A percentile compares a stretch with the other conserved stretches of the same genome.
These are phyloP conservation scores for Timandra comae DNA, from an alignment of 2,888 invertebrate genomes.

Conservation along the genomic window DNA sequence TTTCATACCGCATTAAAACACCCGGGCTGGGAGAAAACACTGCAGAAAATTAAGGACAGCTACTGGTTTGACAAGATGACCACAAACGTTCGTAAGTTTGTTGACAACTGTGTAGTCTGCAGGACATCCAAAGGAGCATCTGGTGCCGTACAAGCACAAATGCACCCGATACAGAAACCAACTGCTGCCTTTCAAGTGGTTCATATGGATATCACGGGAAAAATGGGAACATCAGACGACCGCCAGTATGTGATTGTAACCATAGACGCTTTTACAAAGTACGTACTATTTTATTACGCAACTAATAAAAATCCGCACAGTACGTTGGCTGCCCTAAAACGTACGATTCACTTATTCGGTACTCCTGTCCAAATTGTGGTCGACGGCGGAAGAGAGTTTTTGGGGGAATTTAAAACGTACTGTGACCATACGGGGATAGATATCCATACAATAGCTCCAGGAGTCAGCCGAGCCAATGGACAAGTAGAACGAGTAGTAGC, in stretches of 20 bases:
- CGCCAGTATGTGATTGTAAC: conserved; percentile 17
- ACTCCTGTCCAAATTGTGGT: conserved; percentile 12
- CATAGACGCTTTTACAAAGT: conserved; percentile 17
- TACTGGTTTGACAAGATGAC: background rate
- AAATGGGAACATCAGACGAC: conserved; percentile 2
- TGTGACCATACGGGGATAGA: conserved; percentile 10
- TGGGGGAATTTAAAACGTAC: conserved; percentile 13
- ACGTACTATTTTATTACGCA: conserved; percentile 11
- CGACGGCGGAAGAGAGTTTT: conserved; percentile 17
- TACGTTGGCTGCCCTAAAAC: conserved; percentile 13
- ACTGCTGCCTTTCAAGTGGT: background rate
- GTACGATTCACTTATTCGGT: conserved; percentile 14
- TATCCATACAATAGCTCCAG: conserved; percentile 16
- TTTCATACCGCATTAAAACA: conserved; percentile 1
- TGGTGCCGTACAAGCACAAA: conserved; percentile 10
- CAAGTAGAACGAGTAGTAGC: conserved; percentile 15
- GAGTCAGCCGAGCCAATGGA: conserved; percentile 17
- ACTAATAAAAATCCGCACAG: conserved; percentile 1
- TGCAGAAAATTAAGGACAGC: background rate
- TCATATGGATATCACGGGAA: background rate
- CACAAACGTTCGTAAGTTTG: conserved; percentile 6
- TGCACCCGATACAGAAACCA: background rate
- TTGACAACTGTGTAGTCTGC: conserved; percentile 16
- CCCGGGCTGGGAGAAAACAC: conserved; percentile 26
- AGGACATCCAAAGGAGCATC: conserved; percentile 18